These are phyloP conservation scores for Eupithecia pulchellata DNA, from an alignment of 2,888 invertebrate species.

Conservation along the genomic window DNA sequence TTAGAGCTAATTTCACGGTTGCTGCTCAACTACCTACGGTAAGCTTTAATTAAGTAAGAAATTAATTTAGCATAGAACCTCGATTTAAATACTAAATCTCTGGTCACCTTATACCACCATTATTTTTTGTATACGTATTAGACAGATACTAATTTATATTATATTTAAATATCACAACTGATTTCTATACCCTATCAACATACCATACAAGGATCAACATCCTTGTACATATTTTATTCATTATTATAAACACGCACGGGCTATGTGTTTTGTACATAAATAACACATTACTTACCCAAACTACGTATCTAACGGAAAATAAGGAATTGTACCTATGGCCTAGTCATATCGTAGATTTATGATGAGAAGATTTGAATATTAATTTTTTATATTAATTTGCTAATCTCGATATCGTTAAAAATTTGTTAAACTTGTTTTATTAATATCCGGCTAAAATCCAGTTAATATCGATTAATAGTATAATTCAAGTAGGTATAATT, in stretches of 20 bases:
- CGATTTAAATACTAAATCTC: background rate
- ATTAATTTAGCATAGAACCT: background rate
- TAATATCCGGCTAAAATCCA: background rate
- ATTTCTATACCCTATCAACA: too few species aligned
- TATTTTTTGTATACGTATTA: too few species aligned
- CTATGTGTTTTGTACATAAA: background rate
- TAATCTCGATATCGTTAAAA: background rate
- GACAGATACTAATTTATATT: background rate
- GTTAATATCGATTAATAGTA: background rate
- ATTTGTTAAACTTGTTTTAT: background rate
- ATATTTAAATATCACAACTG: too few species aligned
- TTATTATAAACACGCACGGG: background rate
- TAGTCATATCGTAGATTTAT: background rate
- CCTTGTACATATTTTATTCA: background rate
- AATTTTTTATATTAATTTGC: background rate
- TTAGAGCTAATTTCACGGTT: conserved; percentile 65
- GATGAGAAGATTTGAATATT: background rate
- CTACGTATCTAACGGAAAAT: background rate
- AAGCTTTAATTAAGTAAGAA: conserved; percentile 48
- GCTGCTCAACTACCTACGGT: conserved; percentile 60
- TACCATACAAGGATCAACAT: too few species aligned
- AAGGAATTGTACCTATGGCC: background rate
- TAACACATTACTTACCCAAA: background rate
- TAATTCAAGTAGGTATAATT: background rate
- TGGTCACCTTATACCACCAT: too few species aligned